Evolutionary conservation across 2,113 vertebrate genomes (phyloP), one percentile per base, ranked within the genome.

Genomic region (Cisticola juncidis): DNA sequence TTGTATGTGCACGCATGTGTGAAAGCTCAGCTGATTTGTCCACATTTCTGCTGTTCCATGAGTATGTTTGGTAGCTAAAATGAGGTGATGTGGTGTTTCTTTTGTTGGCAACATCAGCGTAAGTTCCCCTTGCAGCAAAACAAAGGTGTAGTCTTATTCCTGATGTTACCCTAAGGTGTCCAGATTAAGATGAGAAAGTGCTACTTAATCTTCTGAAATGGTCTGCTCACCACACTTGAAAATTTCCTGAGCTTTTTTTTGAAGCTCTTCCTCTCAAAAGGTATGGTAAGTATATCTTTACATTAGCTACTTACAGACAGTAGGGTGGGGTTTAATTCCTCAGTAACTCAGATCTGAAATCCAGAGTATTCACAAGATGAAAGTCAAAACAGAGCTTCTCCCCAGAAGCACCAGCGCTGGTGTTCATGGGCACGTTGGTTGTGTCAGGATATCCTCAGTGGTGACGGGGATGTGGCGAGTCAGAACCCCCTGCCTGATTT

Each of bases 211-310:
- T 76, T 68, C 95, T 94, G 94, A 90, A 95, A 88, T 38, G 85
- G 4, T 53, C 89, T 88, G 0, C 90, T 93, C 72, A 5, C 14
- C 48, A 84, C 51, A 74, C 13, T 22, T 86, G 92, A 81, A 58
- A 86, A 78, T 51, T 82, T 14, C 26, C 86, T 78, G 88, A 64
- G 92, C 45, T 88, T 70, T 82, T 73, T 53, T 86, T 82, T 81
- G 62, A 90, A 88, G 90, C 72, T 94, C 15, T 22, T 31, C 28
- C 76, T 64, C 64, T 95, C 54, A 68, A 70, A 66, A 38, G 53
- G 56, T 51, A 50, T 8, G 95, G 96, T 97, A 97, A 97, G 96
- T 96, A 97, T 89, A 9, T 60, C 74, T 88, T 54, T 20, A 35
- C 33, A 7, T 22, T 20, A 71, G 88, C 44, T 40, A 28, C 78